phyloP scores from a whole-genome alignment of 2,888 invertebrate species.

The Epinotia bilunana region DNA sequence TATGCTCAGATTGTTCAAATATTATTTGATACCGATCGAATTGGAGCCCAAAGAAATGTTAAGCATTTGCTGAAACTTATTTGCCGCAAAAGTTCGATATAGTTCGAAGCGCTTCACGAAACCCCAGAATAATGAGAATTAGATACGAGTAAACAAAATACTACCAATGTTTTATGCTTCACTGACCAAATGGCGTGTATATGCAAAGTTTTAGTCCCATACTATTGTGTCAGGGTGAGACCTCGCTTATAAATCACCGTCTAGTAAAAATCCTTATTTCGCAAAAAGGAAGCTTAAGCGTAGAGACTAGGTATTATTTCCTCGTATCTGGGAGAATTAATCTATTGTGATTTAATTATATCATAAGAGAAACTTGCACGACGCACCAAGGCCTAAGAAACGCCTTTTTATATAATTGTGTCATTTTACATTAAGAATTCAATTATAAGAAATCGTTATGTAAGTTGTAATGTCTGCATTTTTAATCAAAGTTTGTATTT shows the following conservation, averaged over 20 bases:
- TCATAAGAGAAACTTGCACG: conserved; percentile 34
- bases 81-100: background rate
- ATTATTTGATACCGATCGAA: background rate
- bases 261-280: too few species aligned
- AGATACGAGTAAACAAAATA: background rate
- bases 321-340: background rate
- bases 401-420: conserved; percentile 23
- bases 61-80: background rate
- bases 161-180: background rate
- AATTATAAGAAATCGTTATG: conserved; percentile 10
- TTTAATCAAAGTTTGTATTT: conserved; percentile 3
- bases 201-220: background rate
- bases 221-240: background rate
- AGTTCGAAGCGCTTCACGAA: background rate
- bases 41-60: background rate
- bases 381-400: conserved; percentile 31
- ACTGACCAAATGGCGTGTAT: background rate
- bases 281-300: too few species aligned
- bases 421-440: conserved; percentile 29
- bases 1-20: background rate
- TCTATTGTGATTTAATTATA: conserved; percentile 11
- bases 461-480: conserved; percentile 10
- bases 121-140: background rate
- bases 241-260: background rate
- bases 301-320: too few species aligned